Evolutionary conservation across 2,888 invertebrate genomes (phyloP), one percentile per base, ranked within the genome.

Genomic region (Liposcelis brunnea): DNA sequence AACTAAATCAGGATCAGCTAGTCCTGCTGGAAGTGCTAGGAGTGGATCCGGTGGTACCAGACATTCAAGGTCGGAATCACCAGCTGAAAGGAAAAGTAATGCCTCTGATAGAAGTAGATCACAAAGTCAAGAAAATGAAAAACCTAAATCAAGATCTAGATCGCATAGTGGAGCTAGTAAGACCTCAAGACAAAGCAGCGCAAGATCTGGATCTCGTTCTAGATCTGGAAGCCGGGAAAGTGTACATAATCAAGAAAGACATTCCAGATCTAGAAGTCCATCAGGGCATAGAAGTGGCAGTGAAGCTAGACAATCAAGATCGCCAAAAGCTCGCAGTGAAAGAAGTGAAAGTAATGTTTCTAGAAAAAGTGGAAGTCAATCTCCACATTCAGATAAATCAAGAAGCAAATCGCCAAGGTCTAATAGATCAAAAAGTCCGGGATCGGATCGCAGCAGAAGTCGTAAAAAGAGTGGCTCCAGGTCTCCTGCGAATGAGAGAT

Each of bases 131-230:
- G 68, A 68, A 44, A 69, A 68, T 40, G 40, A 42, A 31, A 42
- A 46, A 26, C 47, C 47, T 14, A 44, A 46, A 3, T 42, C 45
- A 1, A 46, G 50, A 18, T 55, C 67, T 1, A 65, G 65, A 49
- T 67, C 68, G 4, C 26, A 8, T 8, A 26, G 26, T 26, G 26
- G 8, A 26, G 26, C 5, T 6, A 26, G 26, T 8, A 26, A 26
- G 4, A 4, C 4, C 4, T 26, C 26, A 26, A 26, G 26, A 1
- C 54, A 65, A 47, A 68, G 67, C 46, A 61, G 64, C 2, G 66
- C 67, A 1, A 58, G 66, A 21, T 68, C 69, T 1, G 56, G 61
- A 5, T 68, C 68, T 1, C 64, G 66, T 45, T 49, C 52, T 36
- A 47, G 49, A 19, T 52, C 53, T 6, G 45, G 44, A 4, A 47